Conservation (phyloP, 1,140 invertebrate genomes). For the Aphelenchoides avenae region DNA sequence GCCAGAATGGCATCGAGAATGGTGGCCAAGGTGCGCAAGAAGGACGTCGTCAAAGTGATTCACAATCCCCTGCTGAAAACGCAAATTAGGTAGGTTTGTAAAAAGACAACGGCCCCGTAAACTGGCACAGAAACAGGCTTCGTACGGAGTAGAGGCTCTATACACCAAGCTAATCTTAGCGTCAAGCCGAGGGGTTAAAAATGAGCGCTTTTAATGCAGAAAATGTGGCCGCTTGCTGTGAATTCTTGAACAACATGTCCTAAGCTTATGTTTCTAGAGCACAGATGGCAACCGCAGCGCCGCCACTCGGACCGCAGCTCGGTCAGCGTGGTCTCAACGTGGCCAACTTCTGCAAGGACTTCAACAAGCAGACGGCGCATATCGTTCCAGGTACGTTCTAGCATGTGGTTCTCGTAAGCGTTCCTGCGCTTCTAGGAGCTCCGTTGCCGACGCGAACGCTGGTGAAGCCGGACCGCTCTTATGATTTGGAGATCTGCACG, state of each 20-base stretch:
- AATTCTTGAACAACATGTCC: slow-evolving; percentile 14
- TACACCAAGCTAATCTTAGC: background rate
- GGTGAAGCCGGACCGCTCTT: slow-evolving; percentile 73
- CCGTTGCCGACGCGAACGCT: slow-evolving; percentile 46
- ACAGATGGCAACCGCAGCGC: slow-evolving; percentile 57
- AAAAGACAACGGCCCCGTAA: background rate
- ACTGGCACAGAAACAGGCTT: background rate
- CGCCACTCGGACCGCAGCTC: slow-evolving; percentile 53
- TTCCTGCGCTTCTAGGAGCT: slow-evolving; percentile 36
- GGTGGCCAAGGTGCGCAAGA: slow-evolving; percentile 29
- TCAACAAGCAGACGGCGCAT: slow-evolving; percentile 86
- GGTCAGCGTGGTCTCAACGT: slow-evolving; percentile 84
- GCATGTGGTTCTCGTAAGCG: too few species aligned
- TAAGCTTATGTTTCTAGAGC: slow-evolving; percentile 42
- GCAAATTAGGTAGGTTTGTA: slow-evolving; percentile 45
- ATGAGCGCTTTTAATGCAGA: too few species aligned
- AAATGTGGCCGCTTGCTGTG: too few species aligned
- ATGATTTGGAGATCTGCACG: slow-evolving; percentile 74
- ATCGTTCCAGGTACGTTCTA: slow-evolving; percentile 75
- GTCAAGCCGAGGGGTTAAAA: too few species aligned
- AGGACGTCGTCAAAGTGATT: slow-evolving; percentile 48
- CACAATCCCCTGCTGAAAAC: slow-evolving; percentile 47
- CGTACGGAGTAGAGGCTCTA: slow-evolving; percentile 5
- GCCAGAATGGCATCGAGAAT: too few species aligned
- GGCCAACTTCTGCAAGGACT: slow-evolving; percentile 92